Conservation (phyloP, 2,888 invertebrate species). For the Aphidius colemani region DNA sequence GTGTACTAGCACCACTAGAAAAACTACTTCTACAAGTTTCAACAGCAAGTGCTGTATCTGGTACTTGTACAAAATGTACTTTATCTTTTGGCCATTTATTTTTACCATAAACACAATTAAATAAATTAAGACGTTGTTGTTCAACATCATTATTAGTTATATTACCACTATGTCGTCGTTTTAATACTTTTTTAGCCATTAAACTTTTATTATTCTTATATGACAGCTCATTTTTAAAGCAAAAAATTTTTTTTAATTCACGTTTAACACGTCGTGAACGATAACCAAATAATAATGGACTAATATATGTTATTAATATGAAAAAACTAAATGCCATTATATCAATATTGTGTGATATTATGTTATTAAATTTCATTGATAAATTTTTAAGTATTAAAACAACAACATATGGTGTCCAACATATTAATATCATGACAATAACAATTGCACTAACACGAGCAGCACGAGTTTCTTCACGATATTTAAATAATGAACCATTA, state of each 20-base stretch:
- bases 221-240: constrained; percentile 54
- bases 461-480: constrained; percentile 86
- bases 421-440: constrained; percentile 69
- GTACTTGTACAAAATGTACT: constrained; percentile 64
- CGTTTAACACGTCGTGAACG: constrained; percentile 71
- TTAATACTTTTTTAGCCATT: constrained; percentile 60
- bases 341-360: constrained; percentile 42
- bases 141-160: constrained; percentile 47
- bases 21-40: constrained; percentile 68
- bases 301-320: constrained; percentile 69
- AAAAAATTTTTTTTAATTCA: constrained; percentile 64
- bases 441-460: constrained; percentile 84
- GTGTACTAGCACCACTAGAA: constrained; percentile 68
- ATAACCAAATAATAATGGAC: constrained; percentile 79
- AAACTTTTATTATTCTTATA: constrained; percentile 58
- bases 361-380: background rate
- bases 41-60: constrained; percentile 65
- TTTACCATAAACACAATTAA: constrained; percentile 55
- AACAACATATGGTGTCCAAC: constrained; percentile 64
- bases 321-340: constrained; percentile 56
- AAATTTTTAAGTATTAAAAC: constrained; percentile 62
- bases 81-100: constrained; percentile 55
- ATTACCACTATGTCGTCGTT: constrained; percentile 51
- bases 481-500: constrained; percentile 81
- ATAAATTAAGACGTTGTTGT: constrained; percentile 50